Evolutionary conservation across 2,888 invertebrate genomes (phyloP), one percentile per base, ranked within the genome.

Genomic region (Iphiclides podalirius): DNA sequence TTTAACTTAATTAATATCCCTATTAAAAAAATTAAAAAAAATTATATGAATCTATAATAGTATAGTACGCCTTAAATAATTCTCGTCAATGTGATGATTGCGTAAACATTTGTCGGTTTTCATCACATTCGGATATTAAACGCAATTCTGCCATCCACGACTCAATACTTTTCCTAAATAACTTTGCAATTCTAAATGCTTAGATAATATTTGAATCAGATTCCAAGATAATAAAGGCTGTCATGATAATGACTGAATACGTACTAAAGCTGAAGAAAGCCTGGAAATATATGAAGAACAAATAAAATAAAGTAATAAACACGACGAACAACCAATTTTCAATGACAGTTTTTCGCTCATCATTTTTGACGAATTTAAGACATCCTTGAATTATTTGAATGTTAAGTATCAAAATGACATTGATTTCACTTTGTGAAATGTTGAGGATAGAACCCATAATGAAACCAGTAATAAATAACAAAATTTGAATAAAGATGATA

Each of bases 141-240:
- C 41, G 15, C 12, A 47, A 14, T 31, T 37, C 31, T 1, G 1
- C 38, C 17, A 15, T 38, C 48, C 48, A 48, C 1, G 11, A 23
- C 6, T 9, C 12, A 15, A 23, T 37, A 33, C 43, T 13, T n/a
- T 14, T 33, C 16, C 23, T 14, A 6, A 48, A 38, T 12, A 43
- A 20, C 20, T 33, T 34, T 7, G 23, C 6, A n/a, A 48, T 43
- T 33, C 37, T 8, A n/a, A 20, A 11, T 1, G 33, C 36, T 14
- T 48, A 48, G 8, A 43, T 12, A 6, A 48, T 16, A 23, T 48
- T 34, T 1, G 43, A 1, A 16, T 48, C 48, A 4, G 31, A 23
- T 1, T 37, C 12, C 11, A 48, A 2, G n/a, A 14, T 1, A 36
- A 48, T 11, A 1, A 37, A 2, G 0, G 4, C 1, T 9, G 28